Evolutionary conservation across 2,113 vertebrate genomes (phyloP), one percentile per base, ranked within the genome.

Genomic region (Myrmophylax atrothorax): DNA sequence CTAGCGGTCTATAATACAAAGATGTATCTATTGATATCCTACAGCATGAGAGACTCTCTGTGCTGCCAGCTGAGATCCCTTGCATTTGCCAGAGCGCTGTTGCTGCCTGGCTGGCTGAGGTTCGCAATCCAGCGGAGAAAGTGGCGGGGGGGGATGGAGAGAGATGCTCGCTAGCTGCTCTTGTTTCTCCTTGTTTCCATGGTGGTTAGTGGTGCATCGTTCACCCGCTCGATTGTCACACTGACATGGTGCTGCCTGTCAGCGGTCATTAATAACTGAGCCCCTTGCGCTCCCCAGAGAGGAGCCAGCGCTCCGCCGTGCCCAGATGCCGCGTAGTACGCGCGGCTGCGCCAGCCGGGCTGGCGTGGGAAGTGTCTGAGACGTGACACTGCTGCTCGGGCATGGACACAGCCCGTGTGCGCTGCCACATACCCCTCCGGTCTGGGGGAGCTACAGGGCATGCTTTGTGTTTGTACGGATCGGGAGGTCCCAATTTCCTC

Each of bases 191-290:
- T 96, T 20, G 97, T 98, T 98, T 98, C 97, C 98, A 98, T 98
- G 98, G 98, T 97, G 98, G 98, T 97, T 98, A 97, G 97, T 89
- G 98, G 98, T 95, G 98, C 98, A 95, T 97, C 97, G 97, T 97
- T 97, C 98, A 91, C 97, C 98, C 96, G 94, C 97, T 97, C 97
- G 93, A 90, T 97, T 98, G 98, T 98, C 99, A 98, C 98, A 97
- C 93, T 97, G 98, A 97, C 98, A 98, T 87, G 98, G 98, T 92
- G 98, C 98, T 98, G 98, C 98, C 98, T 97, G 98, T 98, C 98
- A 69, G 98, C 98, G 97, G 97, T 98, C 98, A 98, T 98, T 99
- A 98, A 98, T 97, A 98, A 98, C 98, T 92, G 97, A 97, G 96
- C 98, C 97, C 97, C 96, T 98, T 96, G 95, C 97, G 38, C 98